Conservation (phyloP, 2,797 vertebrate genomes). For the Girardinus metallicus region DNA sequence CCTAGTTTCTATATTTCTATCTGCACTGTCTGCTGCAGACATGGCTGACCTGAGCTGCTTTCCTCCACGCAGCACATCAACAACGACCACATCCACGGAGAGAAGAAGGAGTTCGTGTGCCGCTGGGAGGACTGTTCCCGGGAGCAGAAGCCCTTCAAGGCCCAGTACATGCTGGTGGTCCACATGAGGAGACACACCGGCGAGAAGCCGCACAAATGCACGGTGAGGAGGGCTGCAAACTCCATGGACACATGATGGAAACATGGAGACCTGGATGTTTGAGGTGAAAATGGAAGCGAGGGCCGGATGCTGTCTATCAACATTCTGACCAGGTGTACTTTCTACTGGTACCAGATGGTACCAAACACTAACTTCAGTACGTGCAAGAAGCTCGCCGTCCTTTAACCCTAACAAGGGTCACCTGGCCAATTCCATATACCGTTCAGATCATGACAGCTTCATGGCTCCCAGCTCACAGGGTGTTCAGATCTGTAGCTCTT, state of each 20-base stretch:
- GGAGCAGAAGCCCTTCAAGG: conserved; percentile 99
- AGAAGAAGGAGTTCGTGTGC: conserved; percentile 99
- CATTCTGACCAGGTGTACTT: background rate
- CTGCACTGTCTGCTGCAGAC: no score
- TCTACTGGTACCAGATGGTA: background rate
- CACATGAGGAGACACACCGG: conserved; percentile 98
- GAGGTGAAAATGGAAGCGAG: background rate
- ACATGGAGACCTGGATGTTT: background rate
- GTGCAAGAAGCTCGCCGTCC: no score
- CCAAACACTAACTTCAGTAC: background rate
- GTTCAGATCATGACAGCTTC: no score
- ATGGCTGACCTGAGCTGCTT: conserved; percentile 9
- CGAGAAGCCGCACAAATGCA: conserved; percentile 99
- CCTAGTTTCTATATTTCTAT: no score
- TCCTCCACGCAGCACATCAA: conserved; percentile 90
- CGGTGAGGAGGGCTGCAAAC: conserved; percentile 80
- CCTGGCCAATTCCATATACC: no score
- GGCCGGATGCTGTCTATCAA: background rate
- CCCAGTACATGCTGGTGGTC: conserved; percentile 99
- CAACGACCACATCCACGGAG: conserved; percentile 98
- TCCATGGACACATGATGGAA: no score
- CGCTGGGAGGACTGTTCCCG: conserved; percentile 96
- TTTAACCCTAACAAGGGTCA: no score
- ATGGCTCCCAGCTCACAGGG: no score
- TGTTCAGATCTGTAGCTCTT: no score